Conservation (phyloP, 2,888 invertebrate genomes). For the Nipponacmea schrenckii region DNA sequence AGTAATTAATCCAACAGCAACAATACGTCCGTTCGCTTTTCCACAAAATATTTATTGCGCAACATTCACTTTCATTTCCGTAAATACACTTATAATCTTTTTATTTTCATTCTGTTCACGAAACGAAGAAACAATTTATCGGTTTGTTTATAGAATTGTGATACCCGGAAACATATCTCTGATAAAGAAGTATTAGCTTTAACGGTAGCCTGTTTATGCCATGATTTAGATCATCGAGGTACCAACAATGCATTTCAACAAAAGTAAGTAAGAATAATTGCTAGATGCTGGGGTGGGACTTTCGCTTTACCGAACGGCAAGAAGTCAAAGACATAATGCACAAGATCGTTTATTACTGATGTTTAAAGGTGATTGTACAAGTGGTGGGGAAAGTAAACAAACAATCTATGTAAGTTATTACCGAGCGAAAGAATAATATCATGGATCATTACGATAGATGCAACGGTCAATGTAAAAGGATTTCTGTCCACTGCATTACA, state of each 20-base stretch:
- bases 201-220: slow-evolving; percentile 63
- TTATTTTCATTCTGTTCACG: not conserved
- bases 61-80: not conserved
- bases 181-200: slow-evolving; percentile 56
- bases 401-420: too few relatives aligned
- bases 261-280: slow-evolving; percentile 49
- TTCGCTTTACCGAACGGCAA: too few relatives aligned
- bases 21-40: not conserved
- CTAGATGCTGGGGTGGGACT: too few relatives aligned
- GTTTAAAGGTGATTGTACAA: too few relatives aligned
- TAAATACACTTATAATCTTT: not conserved
- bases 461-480: too few relatives aligned
- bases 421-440: too few relatives aligned
- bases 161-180: slow-evolving; percentile 35
- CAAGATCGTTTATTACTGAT: too few relatives aligned
- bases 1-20: not conserved
- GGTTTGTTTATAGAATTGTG: slow-evolving; percentile 32
- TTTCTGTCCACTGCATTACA: too few relatives aligned
- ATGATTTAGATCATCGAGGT: slow-evolving; percentile 66
- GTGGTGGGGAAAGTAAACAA: too few relatives aligned
- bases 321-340: too few relatives aligned
- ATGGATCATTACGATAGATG: too few relatives aligned
- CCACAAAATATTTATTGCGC: not conserved
- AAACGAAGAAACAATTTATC: too few relatives aligned
- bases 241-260: slow-evolving; percentile 66